A percentile compares a stretch with the other conserved stretches of the same genome.
Conservation (phyloP, 92 coral and sea anemone genomes). For the Anthopleura xanthogrammica region DNA sequence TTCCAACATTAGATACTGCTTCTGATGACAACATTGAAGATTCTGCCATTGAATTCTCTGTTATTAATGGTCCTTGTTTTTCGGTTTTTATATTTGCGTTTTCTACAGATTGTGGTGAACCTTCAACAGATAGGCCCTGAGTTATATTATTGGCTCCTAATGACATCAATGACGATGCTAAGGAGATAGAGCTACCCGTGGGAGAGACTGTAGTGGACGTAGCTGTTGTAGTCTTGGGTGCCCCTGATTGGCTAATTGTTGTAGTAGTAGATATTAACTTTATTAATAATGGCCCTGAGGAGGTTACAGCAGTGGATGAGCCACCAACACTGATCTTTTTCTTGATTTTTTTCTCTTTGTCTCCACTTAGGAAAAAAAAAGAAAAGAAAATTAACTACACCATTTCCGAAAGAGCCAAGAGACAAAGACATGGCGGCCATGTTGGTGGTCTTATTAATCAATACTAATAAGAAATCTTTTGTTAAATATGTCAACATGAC, state of each 20-base stretch:
- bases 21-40: not conserved
- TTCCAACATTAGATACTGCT: conserved; percentile 1
- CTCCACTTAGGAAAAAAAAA: conserved; percentile 56
- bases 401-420: too few species aligned
- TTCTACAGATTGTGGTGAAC: conserved; percentile 36
- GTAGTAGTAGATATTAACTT: conserved; percentile 7
- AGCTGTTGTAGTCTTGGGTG: conserved; percentile 22
- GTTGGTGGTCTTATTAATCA: too few species aligned
- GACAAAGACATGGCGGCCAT: too few species aligned
- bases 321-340: conserved; percentile 54
- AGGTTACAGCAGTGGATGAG: conserved; percentile 8
- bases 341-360: conserved; percentile 76
- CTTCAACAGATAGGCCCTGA: conserved; percentile 23
- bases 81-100: conserved; percentile 23
- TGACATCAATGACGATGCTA: conserved; percentile 21
- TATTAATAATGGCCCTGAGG: conserved; percentile 17
- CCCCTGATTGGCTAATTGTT: conserved; percentile 21
- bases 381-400: not conserved
- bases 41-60: not conserved
- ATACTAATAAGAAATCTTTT: too few species aligned
- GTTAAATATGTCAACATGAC: too few species aligned
- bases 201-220: conserved; percentile 18
- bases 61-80: not conserved
- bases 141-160: conserved; percentile 14
- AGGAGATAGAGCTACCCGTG: conserved; percentile 20